Conservation (phyloP, 2,797 vertebrate species). For the Mastacembelus armatus region DNA sequence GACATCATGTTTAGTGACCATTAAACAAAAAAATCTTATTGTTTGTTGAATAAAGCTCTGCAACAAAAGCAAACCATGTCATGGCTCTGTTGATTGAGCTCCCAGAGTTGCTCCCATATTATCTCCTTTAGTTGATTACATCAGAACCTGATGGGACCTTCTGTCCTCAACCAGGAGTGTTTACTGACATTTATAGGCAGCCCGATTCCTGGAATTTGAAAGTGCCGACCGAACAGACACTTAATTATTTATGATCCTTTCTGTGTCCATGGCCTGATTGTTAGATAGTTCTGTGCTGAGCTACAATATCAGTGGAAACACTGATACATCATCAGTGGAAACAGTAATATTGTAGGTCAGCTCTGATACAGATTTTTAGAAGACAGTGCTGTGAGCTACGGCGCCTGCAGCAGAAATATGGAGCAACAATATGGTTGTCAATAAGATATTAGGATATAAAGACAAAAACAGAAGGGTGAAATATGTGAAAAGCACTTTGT, state of each 20-base stretch:
- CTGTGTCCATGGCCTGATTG: slow-evolving; percentile 55
- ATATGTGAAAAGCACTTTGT: slow-evolving; percentile 25
- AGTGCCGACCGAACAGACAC: slow-evolving; percentile 50
- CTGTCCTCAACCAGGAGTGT: slow-evolving; percentile 62
- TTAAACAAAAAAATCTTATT: slow-evolving; percentile 52
- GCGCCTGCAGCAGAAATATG: slow-evolving; percentile 39
- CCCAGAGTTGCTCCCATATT: slow-evolving; percentile 52
- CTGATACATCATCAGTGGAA: too few species aligned
- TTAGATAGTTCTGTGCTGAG: slow-evolving; percentile 61
- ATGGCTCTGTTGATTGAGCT: slow-evolving; percentile 43
- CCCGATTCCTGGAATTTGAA: slow-evolving; percentile 64
- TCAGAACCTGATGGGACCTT: slow-evolving; percentile 64
- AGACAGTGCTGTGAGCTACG: slow-evolving; percentile 23
- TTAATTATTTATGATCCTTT: slow-evolving; percentile 73
- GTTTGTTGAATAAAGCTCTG: slow-evolving; percentile 42
- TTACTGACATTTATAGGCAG: slow-evolving; percentile 68
- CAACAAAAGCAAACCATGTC: slow-evolving; percentile 25
- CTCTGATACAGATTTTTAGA: slow-evolving; percentile 18
- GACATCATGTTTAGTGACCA: slow-evolving; percentile 48
- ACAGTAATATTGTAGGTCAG: too few species aligned
- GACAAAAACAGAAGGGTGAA: neutral
- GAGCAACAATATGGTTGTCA: slow-evolving; percentile 29
- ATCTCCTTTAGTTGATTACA: slow-evolving; percentile 69
- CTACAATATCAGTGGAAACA: slow-evolving; percentile 36
- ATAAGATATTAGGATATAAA: slow-evolving; percentile 11